A percentile compares a stretch with the other conserved stretches of the same genome.
phyloP scores from a whole-genome alignment of 1,140 invertebrate species.

The Melanaphis sacchari region DNA sequence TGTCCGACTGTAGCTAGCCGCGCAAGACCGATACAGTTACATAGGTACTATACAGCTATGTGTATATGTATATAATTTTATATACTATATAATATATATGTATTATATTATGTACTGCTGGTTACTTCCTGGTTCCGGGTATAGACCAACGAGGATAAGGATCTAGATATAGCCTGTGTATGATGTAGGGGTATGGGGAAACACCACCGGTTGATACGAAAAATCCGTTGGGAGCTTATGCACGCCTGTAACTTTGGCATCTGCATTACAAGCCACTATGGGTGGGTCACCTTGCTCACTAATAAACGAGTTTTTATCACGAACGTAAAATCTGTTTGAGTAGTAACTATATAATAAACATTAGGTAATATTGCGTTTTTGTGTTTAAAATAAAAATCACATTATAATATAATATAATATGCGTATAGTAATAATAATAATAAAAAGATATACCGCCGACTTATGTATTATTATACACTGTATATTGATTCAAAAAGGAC shows the following conservation, averaged over 20 bases:
- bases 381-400: neutral
- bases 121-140: constrained; percentile 45
- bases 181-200: no score
- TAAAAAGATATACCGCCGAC: neutral
- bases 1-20: neutral
- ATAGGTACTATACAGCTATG: neutral
- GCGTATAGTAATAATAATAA: neutral
- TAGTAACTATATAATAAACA: neutral
- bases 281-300: neutral
- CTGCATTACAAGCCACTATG: neutral
- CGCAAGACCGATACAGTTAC: constrained; percentile 38
- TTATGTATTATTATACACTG: neutral
- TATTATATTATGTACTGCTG: neutral
- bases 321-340: constrained; percentile 2
- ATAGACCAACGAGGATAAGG: constrained; percentile 26
- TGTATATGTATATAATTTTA: neutral
- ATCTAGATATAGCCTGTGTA: neutral
- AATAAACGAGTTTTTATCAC: constrained; percentile 16
- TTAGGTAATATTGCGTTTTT: neutral
- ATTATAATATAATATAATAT: neutral
- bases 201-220: neutral
- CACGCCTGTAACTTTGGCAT: constrained; percentile 16
- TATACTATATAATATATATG: neutral
- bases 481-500: neutral
- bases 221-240: constrained; percentile 40